phyloP scores from a whole-genome alignment of 2,888 invertebrate species.

The Deilephila porcellus region DNA sequence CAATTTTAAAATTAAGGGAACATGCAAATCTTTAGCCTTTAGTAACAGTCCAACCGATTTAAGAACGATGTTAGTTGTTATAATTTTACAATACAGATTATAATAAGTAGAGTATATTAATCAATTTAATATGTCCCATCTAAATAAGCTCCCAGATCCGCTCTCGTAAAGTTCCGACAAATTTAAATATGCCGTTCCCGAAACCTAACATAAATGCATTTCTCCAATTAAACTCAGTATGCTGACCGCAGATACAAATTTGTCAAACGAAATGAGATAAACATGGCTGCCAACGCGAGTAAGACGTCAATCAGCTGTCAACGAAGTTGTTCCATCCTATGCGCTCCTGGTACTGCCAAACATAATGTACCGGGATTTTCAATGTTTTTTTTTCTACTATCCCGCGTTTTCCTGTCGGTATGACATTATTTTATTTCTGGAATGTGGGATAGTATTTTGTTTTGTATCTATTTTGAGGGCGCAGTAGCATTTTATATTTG shows the following conservation, averaged over 20 bases:
- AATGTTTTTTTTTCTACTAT: constrained; percentile 52
- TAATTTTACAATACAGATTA: too few species aligned
- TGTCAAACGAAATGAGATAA: constrained; percentile 73
- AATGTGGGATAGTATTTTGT: background rate
- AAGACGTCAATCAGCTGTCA: constrained; percentile 84
- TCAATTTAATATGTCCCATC: too few species aligned
- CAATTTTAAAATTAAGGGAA: too few species aligned
- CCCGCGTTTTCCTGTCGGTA: constrained; percentile 51
- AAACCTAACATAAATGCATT: constrained; percentile 19
- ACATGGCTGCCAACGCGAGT: constrained; percentile 79
- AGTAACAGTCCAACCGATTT: too few species aligned
- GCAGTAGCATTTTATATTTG: too few species aligned
- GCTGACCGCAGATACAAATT: constrained; percentile 39
- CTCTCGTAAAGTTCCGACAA: constrained; percentile 45
- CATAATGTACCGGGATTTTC: constrained; percentile 68
- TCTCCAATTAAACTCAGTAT: constrained; percentile 29
- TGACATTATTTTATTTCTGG: constrained; percentile 30
- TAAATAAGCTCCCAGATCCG: constrained; percentile 5
- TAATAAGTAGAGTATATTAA: too few species aligned
- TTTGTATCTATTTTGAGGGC: background rate
- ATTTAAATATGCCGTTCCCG: constrained; percentile 35
- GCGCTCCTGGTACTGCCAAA: constrained; percentile 74
- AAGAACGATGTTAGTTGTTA: too few species aligned
- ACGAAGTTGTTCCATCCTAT: constrained; percentile 75
- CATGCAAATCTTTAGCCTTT: too few species aligned